Base-by-base conservation (phyloP, 2,797 vertebrate species). In the Melanotaenia nigrans region DNA sequence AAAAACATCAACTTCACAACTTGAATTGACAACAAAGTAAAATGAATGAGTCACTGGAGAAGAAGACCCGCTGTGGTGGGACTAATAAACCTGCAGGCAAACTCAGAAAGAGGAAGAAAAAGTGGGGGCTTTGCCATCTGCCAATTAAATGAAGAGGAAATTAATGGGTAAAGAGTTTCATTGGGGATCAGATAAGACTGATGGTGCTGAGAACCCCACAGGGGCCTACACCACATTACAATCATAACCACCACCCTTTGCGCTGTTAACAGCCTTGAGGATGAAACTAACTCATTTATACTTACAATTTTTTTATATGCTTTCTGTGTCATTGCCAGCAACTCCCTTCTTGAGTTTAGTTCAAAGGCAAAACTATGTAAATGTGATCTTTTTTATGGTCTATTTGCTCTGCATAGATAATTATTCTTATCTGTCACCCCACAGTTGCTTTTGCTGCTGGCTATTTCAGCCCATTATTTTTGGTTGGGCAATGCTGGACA, bases 41-140 rank as follows among this genome's bases (percentile, higher is more conserved):
- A 89, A 89, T 72, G 61, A 84, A 90, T 64, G 68, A 84, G 77
- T 69, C 80, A 42, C 64, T 61, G 56, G 70, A 71, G 73, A 77
- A 22, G 65, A 78, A 57, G 69, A 78, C 70, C 79, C 67, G 84
- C 81, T 85, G 85, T 73, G 75, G 61, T 66, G 83, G 75, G 77
- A 86, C 77, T 86, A 84, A 87, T 81, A 89, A 90, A 82, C 85
- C 90, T 88, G 62, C 81, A 78, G 81, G 87, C 85, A 59, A 59
- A 60, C 68, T 82, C n/a, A 12, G 38, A 61, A 63, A 32, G 64
- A 69, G 69, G 59, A 56, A 56, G 54, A 65, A 56, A 60, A 70
- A 60, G 67, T 51, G 71, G 74, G n/a, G 24, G 62, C 49, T 70
- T 58, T 40, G 82, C 67, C 59, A 65, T 75, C 83, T 85, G 79